Base-by-base conservation (phyloP, 1,140 invertebrate species). In the Lineus longissimus region DNA sequence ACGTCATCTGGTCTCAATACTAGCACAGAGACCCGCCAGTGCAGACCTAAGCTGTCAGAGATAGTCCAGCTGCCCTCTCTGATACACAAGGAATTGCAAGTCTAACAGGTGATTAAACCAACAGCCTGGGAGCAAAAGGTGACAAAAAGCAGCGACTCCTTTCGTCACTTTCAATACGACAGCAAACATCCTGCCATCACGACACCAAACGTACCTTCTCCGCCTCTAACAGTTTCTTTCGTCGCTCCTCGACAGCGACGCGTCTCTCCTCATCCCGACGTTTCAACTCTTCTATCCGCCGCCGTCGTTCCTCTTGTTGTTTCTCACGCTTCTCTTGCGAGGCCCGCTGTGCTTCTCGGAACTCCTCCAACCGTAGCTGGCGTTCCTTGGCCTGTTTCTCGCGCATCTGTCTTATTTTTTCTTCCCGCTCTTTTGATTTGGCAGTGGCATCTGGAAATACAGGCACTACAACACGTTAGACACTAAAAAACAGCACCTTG, bases 401-500 rank as follows among this genome's bases (percentile, higher is more conserved):
- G 31, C 55, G 55, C 17, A 57, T n/a, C 23, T 57, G 23, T n/a
- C 23, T n/a, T 19, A 33, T 31, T n/a, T 27, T n/a, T 33, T 57
- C 55, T 19, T 57, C 55, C 6, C 55, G 55, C 55, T 57, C 55
- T 57, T 33, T 27, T 31, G 23, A n/a, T 57, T 57, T 57, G 17
- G 17, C 17, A 6, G 55, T 7, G 11, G 23, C 23, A 23, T 51
- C 47, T 51, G 25, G 6, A 51, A 51, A 27, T 23, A 51, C 4
- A 51, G 4, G n/a, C 9, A 23, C 47, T 9, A 51, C 6, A 7
- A 4, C 33, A 36, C n/a, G n/a, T n/a, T n/a, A n/a, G n/a, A n/a
- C n/a, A n/a, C n/a, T n/a, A n/a, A n/a, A n/a, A n/a, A n/a, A n/a
- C n/a, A n/a, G n/a, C n/a, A n/a, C n/a, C n/a, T n/a, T n/a, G n/a